Base-by-base conservation (phyloP, 2,888 invertebrate genomes). In the Tigriopus californicus region DNA sequence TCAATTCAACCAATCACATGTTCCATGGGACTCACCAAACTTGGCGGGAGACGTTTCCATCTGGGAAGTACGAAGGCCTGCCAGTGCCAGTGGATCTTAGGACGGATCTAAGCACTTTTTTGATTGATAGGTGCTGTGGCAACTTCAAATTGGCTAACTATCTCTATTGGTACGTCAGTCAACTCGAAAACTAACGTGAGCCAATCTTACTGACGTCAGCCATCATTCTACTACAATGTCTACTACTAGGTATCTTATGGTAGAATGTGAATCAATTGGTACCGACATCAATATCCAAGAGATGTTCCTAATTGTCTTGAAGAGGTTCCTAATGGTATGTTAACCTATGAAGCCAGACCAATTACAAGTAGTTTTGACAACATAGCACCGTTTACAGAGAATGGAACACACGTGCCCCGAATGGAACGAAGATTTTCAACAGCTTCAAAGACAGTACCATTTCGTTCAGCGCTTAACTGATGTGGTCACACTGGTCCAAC, bases 311-410 rank as follows among this genome's bases (percentile, higher is more conserved):
- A 52, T 52, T 24, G 52, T 52, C 33, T 24, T 52, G 15, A 52
- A 52, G 33, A 20, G 52, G 24, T 52, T 52, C 33, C 33, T 52
- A 20, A 52, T 52, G 52, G 52, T 52, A n/a, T n/a, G n/a, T n/a
- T n/a, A n/a, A n/a, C n/a, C n/a, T n/a, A n/a, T n/a, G n/a, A n/a
- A n/a, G n/a, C n/a, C n/a, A n/a, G n/a, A n/a, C n/a, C n/a, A n/a
- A n/a, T n/a, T n/a, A n/a, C n/a, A 52, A 10, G 52, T 52, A 24
- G 24, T 20, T 18, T 33, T 33, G 33, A 33, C 8, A 8, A 33
- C 33, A 8, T 33, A 5, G 33, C 3, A 33, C 8, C 33, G 33
- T 5, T 33, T 33, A 33, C 33, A 33, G 33, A 33, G 8, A 8
- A 3, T 33, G 33, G 33, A 33, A 33, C 33, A 33, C 33, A 33